Base-by-base conservation (phyloP, 2,888 invertebrate genomes). In the Copidosoma aretas region DNA sequence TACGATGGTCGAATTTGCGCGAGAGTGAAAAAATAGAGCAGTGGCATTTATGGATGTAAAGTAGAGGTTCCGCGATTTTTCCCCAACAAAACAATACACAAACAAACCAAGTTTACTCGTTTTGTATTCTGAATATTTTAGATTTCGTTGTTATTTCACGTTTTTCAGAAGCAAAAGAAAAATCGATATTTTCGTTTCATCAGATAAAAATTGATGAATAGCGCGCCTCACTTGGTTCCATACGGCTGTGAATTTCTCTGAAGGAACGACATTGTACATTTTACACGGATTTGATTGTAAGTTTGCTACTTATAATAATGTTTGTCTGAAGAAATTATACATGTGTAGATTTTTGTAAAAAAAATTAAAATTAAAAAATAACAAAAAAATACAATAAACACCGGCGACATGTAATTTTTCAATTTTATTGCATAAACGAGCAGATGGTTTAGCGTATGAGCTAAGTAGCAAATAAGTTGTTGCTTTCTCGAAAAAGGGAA, bases 171-270 rank as follows among this genome's bases (percentile, higher is more conserved):
- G 8, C 41, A 14, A 41, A 41, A 41, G 8, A 8, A 10, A 25
- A 60, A 24, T 15, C 15, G 46, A 21, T 22, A 52, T 19, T 57
- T 41, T 68, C 62, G 5, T 15, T 25, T 22, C 25, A 32, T 41
- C 49, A 43, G 32, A 56, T 59, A 46, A 43, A 43, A 63, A 62
- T 32, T 14, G n/a, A 10, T 19, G 4, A 39, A 62, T 21, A 57
- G 39, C 57, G 79, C 74, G 77, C 78, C 76, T 71, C 64, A 70
- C 73, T 72, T 71, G 76, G 79, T 80, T 79, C 81, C 78, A 80
- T 79, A 80, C 80, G 82, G 82, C 82, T 83, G 82, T 83, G 82
- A 83, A 81, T 80, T 80, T 80, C n/a, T 80, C 74, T 74, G 77
- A 77, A 76, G 70, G 74, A 79, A 77, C 75, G 70, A 73, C 77